Base-by-base conservation (phyloP, 2,113 vertebrate genomes). In the Anser brachyrhynchus region DNA sequence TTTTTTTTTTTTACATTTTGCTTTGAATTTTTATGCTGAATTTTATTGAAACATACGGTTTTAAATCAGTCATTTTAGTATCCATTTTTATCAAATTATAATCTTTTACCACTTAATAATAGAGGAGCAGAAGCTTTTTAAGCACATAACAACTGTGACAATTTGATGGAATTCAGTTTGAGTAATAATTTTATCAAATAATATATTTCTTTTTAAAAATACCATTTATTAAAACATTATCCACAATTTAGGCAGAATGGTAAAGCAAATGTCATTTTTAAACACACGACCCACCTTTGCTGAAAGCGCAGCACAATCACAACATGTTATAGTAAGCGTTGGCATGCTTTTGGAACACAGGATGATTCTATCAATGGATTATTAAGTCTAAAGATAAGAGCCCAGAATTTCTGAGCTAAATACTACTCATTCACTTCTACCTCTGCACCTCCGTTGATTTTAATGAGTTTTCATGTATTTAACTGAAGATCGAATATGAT, bases 101-200 rank as follows among this genome's bases (percentile, higher is more conserved):
- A 98, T 98, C 93, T 96, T 97, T 98, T 97, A 97, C 97, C 92
- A 97, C 95, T 97, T 98, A 98, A 97, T 97, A 97, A 97, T 95
- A 98, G 95, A 97, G 94, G 59, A 97, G 96, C 89, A 95, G 87
- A 97, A 97, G 85, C 86, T 94, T 97, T 98, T 97, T 97, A 98
- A 98, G 94, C 89, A 91, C 54, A 61, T 97, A 97, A 97, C 96
- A 97, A 96, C 39, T 72, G 95, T 98, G 97, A 97, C 96, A 98
- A 97, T 97, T 98, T 97, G 97, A 97, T 96, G 90, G 90, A 97
- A 97, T 98, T 97, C 87, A 96, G 91, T 96, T 94, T 96, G 87
- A 97, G 93, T 90, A 97, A 97, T 97, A 97, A 97, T 98, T 98
- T 98, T 97, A 97, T 97, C 83, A 98, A 98, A 98, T 98, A 97